Conservation (phyloP, 2,888 invertebrate species). For the Agrotis segetum region DNA sequence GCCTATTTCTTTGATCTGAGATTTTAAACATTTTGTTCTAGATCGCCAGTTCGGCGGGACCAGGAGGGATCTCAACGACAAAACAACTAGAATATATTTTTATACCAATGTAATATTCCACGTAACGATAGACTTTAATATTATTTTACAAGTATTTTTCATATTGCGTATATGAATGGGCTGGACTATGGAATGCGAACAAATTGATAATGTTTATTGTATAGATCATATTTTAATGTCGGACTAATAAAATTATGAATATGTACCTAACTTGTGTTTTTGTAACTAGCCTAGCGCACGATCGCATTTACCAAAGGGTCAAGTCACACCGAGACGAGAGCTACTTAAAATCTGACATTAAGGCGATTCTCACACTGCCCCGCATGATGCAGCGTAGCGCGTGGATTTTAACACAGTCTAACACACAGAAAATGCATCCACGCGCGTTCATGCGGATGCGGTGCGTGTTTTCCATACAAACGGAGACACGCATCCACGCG, state of each 20-base stretch:
- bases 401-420: too few relatives aligned
- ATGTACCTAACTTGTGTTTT: slow-evolving; percentile 33
- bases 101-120: slow-evolving; percentile 52
- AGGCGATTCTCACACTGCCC: too few relatives aligned
- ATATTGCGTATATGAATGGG: slow-evolving; percentile 79
- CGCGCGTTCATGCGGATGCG: too few relatives aligned
- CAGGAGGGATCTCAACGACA: slow-evolving; percentile 21
- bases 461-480: too few relatives aligned
- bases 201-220: slow-evolving; percentile 70
- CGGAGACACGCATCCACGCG: too few relatives aligned
- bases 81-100: slow-evolving; percentile 47
- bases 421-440: too few relatives aligned
- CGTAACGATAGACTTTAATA: slow-evolving; percentile 64
- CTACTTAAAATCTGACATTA: too few relatives aligned
- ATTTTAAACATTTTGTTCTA: slow-evolving; percentile 6
- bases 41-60: slow-evolving; percentile 5
- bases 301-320: neutral
- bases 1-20: too few relatives aligned
- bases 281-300: neutral
- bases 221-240: slow-evolving; percentile 65
- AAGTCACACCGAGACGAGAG: too few relatives aligned
- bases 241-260: slow-evolving; percentile 63
- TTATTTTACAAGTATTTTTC: slow-evolving; percentile 67
- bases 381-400: too few relatives aligned
- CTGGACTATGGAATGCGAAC: slow-evolving; percentile 48